Percentiles rank a stretch among this genome's conserved stretches.
These are phyloP conservation scores for Archivesica marissinica DNA, from an alignment of 1,140 invertebrate species.

Conservation along the genomic window DNA sequence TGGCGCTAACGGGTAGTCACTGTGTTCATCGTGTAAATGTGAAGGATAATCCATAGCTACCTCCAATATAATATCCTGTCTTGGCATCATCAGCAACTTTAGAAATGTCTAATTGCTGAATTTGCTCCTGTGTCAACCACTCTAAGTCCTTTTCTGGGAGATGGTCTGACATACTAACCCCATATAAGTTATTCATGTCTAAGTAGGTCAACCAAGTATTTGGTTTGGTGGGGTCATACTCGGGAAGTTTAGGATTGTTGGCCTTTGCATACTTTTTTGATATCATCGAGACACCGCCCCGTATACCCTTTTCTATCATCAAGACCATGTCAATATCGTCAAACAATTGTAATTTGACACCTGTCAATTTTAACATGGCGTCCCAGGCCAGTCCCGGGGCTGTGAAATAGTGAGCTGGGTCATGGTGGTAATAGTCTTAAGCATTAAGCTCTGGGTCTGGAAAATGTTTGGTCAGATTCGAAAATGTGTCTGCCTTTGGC, in stretches of 20 bases:
- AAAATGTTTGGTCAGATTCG: slow-evolving; percentile 64
- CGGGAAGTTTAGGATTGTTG: slow-evolving; percentile 55
- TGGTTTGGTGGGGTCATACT: slow-evolving; percentile 57
- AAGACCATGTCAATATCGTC: slow-evolving; percentile 60
- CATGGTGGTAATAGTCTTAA: slow-evolving; percentile 69
- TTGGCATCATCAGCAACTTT: background rate
- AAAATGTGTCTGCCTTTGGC: slow-evolving; percentile 71
- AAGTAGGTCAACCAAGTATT: slow-evolving; percentile 70
- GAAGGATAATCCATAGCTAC: slow-evolving; percentile 60
- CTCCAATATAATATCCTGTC: slow-evolving; percentile 37
- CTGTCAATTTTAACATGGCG: slow-evolving; percentile 72
- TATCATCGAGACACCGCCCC: slow-evolving; percentile 68
- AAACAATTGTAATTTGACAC: slow-evolving; percentile 64
- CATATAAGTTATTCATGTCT: slow-evolving; percentile 74
- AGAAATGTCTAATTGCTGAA: slow-evolving; percentile 56
- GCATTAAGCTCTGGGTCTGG: slow-evolving; percentile 57
- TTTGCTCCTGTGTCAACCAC: slow-evolving; percentile 76
- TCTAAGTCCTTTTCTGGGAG: background rate
- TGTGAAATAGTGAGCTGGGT: slow-evolving; percentile 67
- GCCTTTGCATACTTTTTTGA: slow-evolving; percentile 63
- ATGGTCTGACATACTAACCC: slow-evolving; percentile 45
- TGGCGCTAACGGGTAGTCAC: background rate
- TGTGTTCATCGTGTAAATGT: slow-evolving; percentile 80
- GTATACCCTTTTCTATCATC: slow-evolving; percentile 40
- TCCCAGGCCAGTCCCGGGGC: slow-evolving; percentile 74